Percentiles rank a stretch among this genome's conserved stretches.
Evolutionary conservation across 2,797 vertebrate species (phyloP).

Genomic region (Microchirus variegatus): DNA sequence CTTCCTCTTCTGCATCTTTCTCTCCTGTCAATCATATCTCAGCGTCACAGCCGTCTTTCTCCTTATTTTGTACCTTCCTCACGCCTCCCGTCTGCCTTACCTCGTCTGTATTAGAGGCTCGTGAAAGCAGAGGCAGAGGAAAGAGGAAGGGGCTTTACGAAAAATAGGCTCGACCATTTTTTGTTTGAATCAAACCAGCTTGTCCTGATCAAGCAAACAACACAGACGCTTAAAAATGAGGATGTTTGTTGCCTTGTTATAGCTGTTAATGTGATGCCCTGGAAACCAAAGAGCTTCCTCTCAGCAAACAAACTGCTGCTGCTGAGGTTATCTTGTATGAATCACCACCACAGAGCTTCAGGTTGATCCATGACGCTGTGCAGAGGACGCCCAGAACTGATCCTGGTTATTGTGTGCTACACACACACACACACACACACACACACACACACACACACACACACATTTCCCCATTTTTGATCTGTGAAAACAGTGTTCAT

Average conservation of each 20-base stretch:
- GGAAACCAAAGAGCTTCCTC: too few relatives aligned
- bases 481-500: not conserved
- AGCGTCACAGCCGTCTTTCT: slow-evolving; percentile 32
- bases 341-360: slow-evolving; percentile 29
- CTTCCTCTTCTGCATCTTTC: slow-evolving; percentile 25
- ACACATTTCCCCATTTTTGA: not conserved
- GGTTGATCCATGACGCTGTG: slow-evolving; percentile 37
- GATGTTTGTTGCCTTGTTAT: too few relatives aligned
- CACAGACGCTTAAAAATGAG: too few relatives aligned
- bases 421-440: not conserved
- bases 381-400: slow-evolving; percentile 18
- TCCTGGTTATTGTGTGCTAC: slow-evolving; percentile 1
- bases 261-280: too few relatives aligned
- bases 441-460: too few relatives aligned
- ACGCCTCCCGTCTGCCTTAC: slow-evolving; percentile 11
- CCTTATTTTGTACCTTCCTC: slow-evolving; percentile 28
- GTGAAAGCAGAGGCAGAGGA: slow-evolving; percentile 12
- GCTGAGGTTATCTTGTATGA: slow-evolving; percentile 16
- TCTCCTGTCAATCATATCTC: slow-evolving; percentile 50
- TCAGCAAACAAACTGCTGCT: too few relatives aligned
- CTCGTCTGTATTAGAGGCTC: slow-evolving; percentile 25
- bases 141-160: slow-evolving; percentile 13
- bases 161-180: slow-evolving; percentile 29
- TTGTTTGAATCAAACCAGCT: slow-evolving; percentile 16
- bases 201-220: slow-evolving; percentile 1